Percentiles rank a stretch among this genome's conserved stretches.
Evolutionary conservation across 2,113 vertebrate species (phyloP).

Genomic region (Corydoras sp.): DNA sequence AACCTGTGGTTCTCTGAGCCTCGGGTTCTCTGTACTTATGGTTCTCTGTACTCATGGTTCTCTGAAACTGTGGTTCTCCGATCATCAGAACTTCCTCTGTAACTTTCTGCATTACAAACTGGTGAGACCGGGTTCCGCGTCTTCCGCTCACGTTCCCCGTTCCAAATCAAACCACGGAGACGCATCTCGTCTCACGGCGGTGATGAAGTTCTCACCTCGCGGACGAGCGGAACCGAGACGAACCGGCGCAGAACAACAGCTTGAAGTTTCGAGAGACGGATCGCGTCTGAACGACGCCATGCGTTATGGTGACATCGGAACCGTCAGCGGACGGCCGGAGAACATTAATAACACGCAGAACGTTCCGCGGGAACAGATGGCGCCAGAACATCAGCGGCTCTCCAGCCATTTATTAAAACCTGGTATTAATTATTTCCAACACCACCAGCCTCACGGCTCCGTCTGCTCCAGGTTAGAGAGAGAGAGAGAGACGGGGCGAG

Average conservation of each 20-base stretch:
- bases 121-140: no score
- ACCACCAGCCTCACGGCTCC: constrained; percentile 63
- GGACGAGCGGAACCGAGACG: constrained; percentile 15
- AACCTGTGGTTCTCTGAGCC: no score
- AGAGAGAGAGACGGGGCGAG: neutral
- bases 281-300: constrained; percentile 64
- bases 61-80: no score
- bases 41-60: no score
- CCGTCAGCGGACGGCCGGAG: constrained; percentile 64
- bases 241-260: constrained; percentile 48
- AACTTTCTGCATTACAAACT: no score
- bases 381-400: constrained; percentile 62
- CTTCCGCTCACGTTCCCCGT: no score
- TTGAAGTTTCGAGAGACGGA: constrained; percentile 68
- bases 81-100: no score
- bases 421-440: constrained; percentile 74
- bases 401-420: constrained; percentile 75
- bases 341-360: constrained; percentile 66
- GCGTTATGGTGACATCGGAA: constrained; percentile 67
- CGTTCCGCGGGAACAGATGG: constrained; percentile 68
- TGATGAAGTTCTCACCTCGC: no score
- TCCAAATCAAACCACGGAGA: no score
- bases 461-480: constrained; percentile 52
- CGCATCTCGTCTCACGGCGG: no score
- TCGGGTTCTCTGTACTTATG: no score